Evolutionary conservation across 2,113 vertebrate genomes (phyloP).

Genomic region (Dermatemys mawii): DNA sequence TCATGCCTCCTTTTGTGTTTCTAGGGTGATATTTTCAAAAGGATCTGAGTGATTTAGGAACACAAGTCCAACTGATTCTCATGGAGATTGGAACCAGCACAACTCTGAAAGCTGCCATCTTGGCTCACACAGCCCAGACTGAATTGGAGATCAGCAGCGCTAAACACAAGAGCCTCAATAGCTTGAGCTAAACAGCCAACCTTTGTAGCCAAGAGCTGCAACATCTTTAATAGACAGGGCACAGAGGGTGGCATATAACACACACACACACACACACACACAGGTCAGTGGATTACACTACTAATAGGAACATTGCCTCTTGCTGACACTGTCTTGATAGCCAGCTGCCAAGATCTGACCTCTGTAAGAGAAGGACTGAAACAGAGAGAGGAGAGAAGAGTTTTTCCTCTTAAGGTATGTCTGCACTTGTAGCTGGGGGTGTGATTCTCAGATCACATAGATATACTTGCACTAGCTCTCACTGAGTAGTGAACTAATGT

Average conservation of each 20-base stretch:
- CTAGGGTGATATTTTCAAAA: background rate
- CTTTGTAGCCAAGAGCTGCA: background rate
- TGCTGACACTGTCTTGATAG: background rate
- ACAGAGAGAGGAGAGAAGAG: background rate
- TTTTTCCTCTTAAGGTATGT: background rate
- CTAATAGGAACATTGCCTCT: background rate
- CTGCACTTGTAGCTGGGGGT: background rate
- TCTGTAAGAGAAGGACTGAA: background rate
- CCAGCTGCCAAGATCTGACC: background rate
- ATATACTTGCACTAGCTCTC: background rate
- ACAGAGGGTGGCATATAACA: background rate
- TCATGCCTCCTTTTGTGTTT: background rate
- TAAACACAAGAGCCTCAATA: fast-evolving
- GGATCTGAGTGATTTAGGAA: no score
- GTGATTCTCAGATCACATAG: background rate
- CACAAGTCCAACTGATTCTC: background rate
- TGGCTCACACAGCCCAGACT: fast-evolving
- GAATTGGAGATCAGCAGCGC: background rate
- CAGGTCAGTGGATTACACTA: background rate
- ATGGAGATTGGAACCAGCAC: background rate
- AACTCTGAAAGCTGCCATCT: background rate
- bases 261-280: background rate
- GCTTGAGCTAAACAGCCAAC: background rate
- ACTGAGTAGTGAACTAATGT: background rate
- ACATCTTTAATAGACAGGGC: background rate